phyloP scores from a whole-genome alignment of 2,888 invertebrate genomes.

The Rhodophaea formosa region DNA sequence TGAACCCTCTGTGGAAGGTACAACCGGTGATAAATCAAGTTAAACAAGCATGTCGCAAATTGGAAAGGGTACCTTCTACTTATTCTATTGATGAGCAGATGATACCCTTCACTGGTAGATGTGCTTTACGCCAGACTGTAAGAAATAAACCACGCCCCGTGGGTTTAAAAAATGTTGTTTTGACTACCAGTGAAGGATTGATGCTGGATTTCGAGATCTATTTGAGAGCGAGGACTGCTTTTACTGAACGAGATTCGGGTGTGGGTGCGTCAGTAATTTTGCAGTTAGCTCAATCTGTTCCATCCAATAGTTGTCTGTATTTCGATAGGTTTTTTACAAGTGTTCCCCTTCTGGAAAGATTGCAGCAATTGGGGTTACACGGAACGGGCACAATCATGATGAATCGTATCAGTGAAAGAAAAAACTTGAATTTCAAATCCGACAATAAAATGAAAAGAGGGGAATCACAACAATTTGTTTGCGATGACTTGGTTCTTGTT shows the following conservation, averaged over 20 bases:
- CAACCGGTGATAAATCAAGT: neutral
- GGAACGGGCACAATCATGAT: constrained; percentile 27
- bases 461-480: constrained; percentile 25
- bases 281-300: constrained; percentile 23
- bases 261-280: constrained; percentile 12
- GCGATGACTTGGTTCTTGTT: constrained; percentile 22
- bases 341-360: constrained; percentile 30
- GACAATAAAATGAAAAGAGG: constrained; percentile 27
- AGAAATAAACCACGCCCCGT: constrained; percentile 28
- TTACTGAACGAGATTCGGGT: constrained; percentile 3
- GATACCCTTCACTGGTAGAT: constrained; percentile 26
- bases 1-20: neutral
- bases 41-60: neutral
- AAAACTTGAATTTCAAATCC: constrained; percentile 25
- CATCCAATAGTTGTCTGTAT: constrained; percentile 33
- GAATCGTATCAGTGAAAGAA: constrained; percentile 28
- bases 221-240: constrained; percentile 3
- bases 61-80: constrained; percentile 21
- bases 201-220: constrained; percentile 20
- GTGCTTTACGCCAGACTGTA: constrained; percentile 27
- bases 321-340: constrained; percentile 33
- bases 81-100: constrained; percentile 22
- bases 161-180: constrained; percentile 31
- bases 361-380: constrained; percentile 24
- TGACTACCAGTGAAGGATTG: constrained; percentile 25